phyloP scores from a whole-genome alignment of 1,140 invertebrate genomes.

The Goniozus legneri region DNA sequence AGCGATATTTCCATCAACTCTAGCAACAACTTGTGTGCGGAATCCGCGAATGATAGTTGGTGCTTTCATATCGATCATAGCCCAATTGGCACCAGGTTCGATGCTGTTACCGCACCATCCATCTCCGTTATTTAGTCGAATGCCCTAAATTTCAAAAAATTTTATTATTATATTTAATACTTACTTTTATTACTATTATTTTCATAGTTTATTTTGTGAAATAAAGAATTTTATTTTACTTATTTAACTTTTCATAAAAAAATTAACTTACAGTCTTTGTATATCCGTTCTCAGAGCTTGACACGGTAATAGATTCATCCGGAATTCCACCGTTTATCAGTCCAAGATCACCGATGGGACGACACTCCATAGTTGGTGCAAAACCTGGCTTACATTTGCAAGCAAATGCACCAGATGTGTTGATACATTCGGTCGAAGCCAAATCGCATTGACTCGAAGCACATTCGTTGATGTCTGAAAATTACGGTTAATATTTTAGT shows the following conservation, averaged over 20 bases:
- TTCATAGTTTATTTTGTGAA: too few species aligned
- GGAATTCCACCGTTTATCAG: slow-evolving; percentile 85
- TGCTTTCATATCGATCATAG: slow-evolving; percentile 81
- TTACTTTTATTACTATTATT: too few species aligned
- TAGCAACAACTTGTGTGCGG: slow-evolving; percentile 80
- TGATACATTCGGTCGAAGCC: slow-evolving; percentile 87
- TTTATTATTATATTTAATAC: too few species aligned
- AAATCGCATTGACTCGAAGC: slow-evolving; percentile 82
- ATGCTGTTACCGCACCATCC: slow-evolving; percentile 87
- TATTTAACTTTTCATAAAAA: too few species aligned
- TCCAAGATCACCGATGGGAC: slow-evolving; percentile 84
- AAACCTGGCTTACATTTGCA: slow-evolving; percentile 88
- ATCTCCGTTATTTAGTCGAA: slow-evolving; percentile 75
- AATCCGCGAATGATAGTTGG: slow-evolving; percentile 88
- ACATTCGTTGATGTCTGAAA: slow-evolving; percentile 87
- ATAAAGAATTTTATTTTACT: too few species aligned
- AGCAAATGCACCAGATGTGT: slow-evolving; percentile 85
- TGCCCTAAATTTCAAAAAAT: too few species aligned
- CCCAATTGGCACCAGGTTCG: slow-evolving; percentile 84
- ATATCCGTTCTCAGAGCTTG: slow-evolving; percentile 76
- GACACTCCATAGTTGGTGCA: slow-evolving; percentile 81
- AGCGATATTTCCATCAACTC: slow-evolving; percentile 74
- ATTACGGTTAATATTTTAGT: too few species aligned
- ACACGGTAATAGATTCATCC: slow-evolving; percentile 84
- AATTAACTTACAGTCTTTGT: slow-evolving; percentile 67